Base-by-base conservation (phyloP, 2,113 vertebrate species). In the Engraulis encrasicolus region DNA sequence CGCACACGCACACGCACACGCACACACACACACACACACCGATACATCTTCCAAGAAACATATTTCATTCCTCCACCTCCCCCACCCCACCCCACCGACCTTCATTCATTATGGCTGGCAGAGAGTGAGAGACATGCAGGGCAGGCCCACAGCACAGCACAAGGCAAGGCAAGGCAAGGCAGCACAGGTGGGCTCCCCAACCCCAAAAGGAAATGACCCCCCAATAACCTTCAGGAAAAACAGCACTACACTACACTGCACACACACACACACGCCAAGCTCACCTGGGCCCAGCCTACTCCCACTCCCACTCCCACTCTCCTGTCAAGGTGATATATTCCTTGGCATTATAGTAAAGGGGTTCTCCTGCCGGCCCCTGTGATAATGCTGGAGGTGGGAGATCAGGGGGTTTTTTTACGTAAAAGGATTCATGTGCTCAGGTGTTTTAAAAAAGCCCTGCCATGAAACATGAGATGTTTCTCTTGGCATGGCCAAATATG, bases 301-400 rank as follows among this genome's bases (percentile, higher is more conserved):
- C 85, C 85, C 84, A 82, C 83, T 66, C 61, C 61, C 27, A 23
- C 23, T 74, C 78, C 84, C 61, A 27, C 27, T 31, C 23, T 74
- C 78, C 84, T 88, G 88, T 85, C 87, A 78, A 81, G 36, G 84
- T 81, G 71, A 91, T 88, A 81, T 86, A 90, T 86, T 54, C 23
- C 61, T 27, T 31, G 79, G 86, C 78, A 58, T 79, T 81, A n/a
- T n/a, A n/a, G n/a, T n/a, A 86, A 77, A 86, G 45, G 11, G 48
- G 40, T 3, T 45, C 36, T 36, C 74, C 80, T 87, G 86, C 81
- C 81, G 86, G 81, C 86, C 79, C n/a, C 0, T 74, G 48, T 80
- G 84, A 86, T 90, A 50, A 86, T 88, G 88, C 83, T 88, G 79
- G 83, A 88, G 78, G 78, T 87, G 87, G 88, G 89, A 91, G 86